These are phyloP conservation scores for Amia ocellicauda DNA, from an alignment of 2,113 vertebrate genomes.

Conservation along the genomic window DNA sequence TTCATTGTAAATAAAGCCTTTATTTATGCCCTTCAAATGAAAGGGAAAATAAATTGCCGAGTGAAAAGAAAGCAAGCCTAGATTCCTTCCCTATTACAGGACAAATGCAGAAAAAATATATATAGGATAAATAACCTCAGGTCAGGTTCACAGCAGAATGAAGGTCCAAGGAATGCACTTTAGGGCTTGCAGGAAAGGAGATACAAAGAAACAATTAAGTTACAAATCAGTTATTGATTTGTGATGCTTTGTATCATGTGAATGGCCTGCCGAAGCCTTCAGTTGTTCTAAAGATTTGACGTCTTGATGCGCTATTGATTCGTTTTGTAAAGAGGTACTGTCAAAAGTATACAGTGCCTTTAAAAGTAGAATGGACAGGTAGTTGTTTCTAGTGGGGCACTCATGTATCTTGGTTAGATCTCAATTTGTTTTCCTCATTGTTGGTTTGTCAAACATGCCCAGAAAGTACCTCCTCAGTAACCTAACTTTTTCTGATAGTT, in stretches of 20 bases:
- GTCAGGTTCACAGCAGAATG: conserved; percentile 22
- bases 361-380: background rate
- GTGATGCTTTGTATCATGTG: background rate
- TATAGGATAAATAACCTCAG: conserved; percentile 26
- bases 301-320: background rate
- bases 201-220: conserved; percentile 34
- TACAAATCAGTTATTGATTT: background rate
- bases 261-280: background rate
- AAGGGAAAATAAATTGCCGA: conserved; percentile 4
- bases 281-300: background rate
- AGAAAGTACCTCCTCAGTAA: too few relatives aligned
- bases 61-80: conserved; percentile 9
- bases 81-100: conserved; percentile 12
- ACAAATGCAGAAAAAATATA: conserved; percentile 28
- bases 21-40: conserved; percentile 5
- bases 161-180: too few relatives aligned
- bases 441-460: too few relatives aligned
- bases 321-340: too few relatives aligned
- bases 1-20: background rate
- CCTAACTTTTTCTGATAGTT: too few relatives aligned
- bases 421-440: too few relatives aligned
- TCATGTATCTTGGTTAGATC: too few relatives aligned
- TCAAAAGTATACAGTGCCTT: background rate
- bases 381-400: too few relatives aligned
- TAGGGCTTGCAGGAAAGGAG: background rate